Percentiles rank a stretch among this genome's conserved stretches.
Conservation (phyloP, 2,888 invertebrate species). For the Oxytorus armatus region DNA sequence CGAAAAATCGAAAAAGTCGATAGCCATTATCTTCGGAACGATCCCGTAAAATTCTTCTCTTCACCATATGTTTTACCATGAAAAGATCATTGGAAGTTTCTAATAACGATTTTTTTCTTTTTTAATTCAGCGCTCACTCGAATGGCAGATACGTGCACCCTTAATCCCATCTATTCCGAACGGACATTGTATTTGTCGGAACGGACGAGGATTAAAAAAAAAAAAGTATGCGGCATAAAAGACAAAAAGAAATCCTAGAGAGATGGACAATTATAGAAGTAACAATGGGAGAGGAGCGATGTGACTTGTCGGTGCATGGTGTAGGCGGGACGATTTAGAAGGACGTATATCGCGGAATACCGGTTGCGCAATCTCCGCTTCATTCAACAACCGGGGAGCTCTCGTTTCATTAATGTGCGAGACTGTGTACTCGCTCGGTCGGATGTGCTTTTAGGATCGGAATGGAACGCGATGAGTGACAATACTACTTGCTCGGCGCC, state of each 20-base stretch:
- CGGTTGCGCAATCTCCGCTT: conserved; percentile 64
- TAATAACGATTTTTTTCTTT: no score
- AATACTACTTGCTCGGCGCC: conserved; percentile 4
- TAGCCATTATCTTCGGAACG: no score
- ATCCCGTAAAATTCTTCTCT: no score
- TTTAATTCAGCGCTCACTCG: no score
- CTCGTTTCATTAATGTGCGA: conserved; percentile 63
- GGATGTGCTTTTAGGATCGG: no score
- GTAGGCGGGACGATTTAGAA: conserved; percentile 54
- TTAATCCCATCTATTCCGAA: no score
- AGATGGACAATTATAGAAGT: conserved; percentile 51
- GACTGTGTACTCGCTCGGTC: conserved; percentile 35
- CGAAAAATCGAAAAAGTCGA: no score
- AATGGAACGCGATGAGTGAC: no score
- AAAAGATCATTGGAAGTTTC: no score
- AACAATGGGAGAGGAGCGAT: conserved; percentile 55
- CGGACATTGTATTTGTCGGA: no score
- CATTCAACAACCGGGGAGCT: conserved; percentile 61
- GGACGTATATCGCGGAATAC: conserved; percentile 51
- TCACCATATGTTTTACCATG: no score
- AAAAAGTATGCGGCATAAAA: conserved; percentile 27
- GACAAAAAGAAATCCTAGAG: conserved; percentile 4
- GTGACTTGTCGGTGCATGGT: conserved; percentile 40
- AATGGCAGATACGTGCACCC: no score
- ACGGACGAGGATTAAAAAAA: conserved; percentile 46